These are phyloP conservation scores for Ectemnius cavifrons DNA, from an alignment of 2,888 invertebrate species.

Conservation along the genomic window DNA sequence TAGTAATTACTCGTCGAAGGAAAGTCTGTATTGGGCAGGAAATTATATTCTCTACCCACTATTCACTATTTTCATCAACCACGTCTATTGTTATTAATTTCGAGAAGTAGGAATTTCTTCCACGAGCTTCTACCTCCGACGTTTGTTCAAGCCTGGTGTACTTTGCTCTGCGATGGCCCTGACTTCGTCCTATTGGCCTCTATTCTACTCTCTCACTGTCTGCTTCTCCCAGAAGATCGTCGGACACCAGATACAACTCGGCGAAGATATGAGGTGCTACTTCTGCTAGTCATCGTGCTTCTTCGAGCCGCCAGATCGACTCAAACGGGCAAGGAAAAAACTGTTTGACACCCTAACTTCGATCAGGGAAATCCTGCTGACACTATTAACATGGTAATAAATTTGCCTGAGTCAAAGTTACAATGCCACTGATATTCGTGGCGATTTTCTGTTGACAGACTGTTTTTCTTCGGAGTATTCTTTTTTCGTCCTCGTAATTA, in stretches of 20 bases:
- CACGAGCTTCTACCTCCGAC: not conserved
- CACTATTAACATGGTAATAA: no score
- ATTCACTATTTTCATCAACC: not conserved
- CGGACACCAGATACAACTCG: not conserved
- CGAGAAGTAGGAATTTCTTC: not conserved
- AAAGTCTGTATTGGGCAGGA: not conserved
- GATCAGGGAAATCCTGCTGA: no score
- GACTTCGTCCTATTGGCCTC: conserved; percentile 7
- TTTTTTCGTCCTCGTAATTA: not conserved
- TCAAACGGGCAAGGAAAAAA: no score
- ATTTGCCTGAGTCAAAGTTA: no score
- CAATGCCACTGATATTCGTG: no score
- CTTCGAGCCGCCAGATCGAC: no score
- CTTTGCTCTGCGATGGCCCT: not conserved
- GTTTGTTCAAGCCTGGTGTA: not conserved
- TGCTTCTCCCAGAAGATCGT: not conserved
- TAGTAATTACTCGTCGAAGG: not conserved
- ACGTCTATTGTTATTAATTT: not conserved
- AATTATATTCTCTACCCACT: not conserved
- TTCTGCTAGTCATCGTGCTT: no score
- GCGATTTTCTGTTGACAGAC: no score
- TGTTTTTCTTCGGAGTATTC: not conserved
- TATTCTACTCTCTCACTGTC: not conserved
- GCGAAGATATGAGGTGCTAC: no score
- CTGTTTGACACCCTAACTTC: no score